Evolutionary conservation across 2,888 invertebrate species (phyloP).

Genomic region (Philopedon plagiatum): DNA sequence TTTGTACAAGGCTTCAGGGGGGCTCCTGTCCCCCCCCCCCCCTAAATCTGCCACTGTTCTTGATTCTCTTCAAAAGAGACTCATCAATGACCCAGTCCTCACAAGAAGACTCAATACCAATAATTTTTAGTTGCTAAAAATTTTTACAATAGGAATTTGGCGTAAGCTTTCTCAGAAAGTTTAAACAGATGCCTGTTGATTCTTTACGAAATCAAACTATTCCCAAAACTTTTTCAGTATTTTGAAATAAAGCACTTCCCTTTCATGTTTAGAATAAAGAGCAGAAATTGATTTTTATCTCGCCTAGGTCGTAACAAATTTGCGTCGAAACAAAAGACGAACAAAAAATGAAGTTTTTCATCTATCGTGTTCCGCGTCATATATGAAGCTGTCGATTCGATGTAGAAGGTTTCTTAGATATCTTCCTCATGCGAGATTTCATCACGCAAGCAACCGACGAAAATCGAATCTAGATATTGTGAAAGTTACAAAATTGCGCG

Average conservation of each 20-base stretch:
- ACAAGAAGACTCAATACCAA: too few species aligned
- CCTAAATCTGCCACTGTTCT: too few species aligned
- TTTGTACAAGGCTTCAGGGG: too few species aligned
- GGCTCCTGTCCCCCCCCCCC: too few species aligned
- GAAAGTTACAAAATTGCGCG: neutral
- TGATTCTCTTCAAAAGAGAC: too few species aligned
- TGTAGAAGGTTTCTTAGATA: neutral
- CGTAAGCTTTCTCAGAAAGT: too few species aligned
- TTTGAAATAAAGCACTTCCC: neutral
- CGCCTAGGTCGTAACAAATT: neutral
- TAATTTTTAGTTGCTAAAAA: too few species aligned
- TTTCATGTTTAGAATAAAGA: neutral
- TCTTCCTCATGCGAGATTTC: constrained; percentile 1
- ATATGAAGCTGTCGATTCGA: constrained; percentile 1
- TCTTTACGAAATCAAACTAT: too few species aligned
- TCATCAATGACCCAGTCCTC: too few species aligned
- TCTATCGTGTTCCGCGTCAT: constrained; percentile 1
- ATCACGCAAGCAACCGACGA: neutral
- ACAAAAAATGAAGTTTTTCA: neutral
- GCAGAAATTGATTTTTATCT: neutral
- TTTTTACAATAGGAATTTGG: too few species aligned
- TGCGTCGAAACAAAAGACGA: neutral
- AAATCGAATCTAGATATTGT: neutral
- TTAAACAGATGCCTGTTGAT: too few species aligned
- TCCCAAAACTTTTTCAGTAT: neutral